Evolutionary conservation across 1,140 invertebrate genomes (phyloP), one percentile per base, ranked within the genome.

Genomic region (Lepidotrigona ventralis): DNA sequence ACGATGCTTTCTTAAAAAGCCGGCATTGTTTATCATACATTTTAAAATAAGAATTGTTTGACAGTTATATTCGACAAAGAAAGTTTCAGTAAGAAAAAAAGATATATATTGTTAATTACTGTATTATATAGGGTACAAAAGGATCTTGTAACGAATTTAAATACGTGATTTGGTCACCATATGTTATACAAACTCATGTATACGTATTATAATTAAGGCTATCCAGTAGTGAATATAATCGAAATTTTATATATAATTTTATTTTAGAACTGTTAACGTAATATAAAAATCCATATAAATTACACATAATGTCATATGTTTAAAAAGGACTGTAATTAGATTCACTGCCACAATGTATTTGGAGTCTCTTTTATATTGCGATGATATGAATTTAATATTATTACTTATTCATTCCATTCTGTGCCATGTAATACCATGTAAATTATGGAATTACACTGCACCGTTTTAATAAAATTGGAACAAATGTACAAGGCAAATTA

Each of bases 401-500:
- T n/a, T n/a, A 86, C 86, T 86, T 85, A 83, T 87, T 90, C 86
- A 91, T 91, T 92, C 88, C 90, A 88, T 89, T 88, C 39, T 74
- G 66, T 86, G 89, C 73, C 66, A 81, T 39, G 19, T 81, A 86
- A 81, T 89, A 84, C 70, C 86, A n/a, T 83, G n/a, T n/a, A n/a
- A n/a, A n/a, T 87, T 83, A 66, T 86, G 86, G 74, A 63, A 79
- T 86, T 71, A 89, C 46, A 21, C 15, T 85, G 87, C 88, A 85
- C 76, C 66, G 64, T 90, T 90, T 80, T 79, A 81, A 83, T 83
- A 85, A 83, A 87, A 56, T 81, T 79, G 63, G 83, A 73, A 89
- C 80, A 85, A 90, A 88, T 91, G 91, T 92, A 91, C 88, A 88
- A 92, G 87, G 87, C 85, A 88, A 87, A 91, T 85, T 90, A 90